Percentiles rank a stretch among this genome's conserved stretches.
Evolutionary conservation across 2,113 vertebrate genomes (phyloP).

Genomic region (Riparia riparia): DNA sequence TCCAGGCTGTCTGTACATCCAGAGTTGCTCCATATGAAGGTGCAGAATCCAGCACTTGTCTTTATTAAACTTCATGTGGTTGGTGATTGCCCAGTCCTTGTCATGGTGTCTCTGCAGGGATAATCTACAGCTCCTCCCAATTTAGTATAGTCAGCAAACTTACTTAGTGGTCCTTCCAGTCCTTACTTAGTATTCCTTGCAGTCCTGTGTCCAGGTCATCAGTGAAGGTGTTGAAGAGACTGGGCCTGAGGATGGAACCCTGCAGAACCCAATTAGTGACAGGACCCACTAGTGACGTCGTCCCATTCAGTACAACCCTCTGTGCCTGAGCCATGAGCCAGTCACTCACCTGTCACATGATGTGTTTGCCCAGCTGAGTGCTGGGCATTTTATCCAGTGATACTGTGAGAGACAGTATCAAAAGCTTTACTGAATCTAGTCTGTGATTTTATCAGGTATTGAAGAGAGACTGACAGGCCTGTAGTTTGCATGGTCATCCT

Average conservation of each 20-base stretch:
- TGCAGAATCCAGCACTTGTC: not conserved
- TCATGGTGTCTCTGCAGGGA: not conserved
- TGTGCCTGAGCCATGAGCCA: not conserved
- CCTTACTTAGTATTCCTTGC: not conserved
- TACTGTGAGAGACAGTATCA: not conserved
- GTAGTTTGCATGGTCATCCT: not conserved
- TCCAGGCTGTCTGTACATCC: not conserved
- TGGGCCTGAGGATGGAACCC: fast-evolving
- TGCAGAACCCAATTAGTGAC: not conserved
- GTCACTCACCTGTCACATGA: not conserved
- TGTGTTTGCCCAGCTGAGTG: too few relatives aligned
- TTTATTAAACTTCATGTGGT: not conserved
- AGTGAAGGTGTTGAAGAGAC: not conserved
- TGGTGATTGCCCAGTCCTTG: not conserved
- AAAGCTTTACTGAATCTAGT: not conserved
- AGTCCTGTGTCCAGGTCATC: not conserved
- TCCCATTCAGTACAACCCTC: not conserved
- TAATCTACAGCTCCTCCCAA: not conserved
- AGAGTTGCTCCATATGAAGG: not conserved
- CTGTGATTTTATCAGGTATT: not conserved
- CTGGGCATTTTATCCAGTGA: not conserved
- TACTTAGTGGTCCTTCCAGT: not conserved
- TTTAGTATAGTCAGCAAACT: not conserved
- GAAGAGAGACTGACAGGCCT: too few relatives aligned
- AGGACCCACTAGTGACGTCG: not conserved